Conservation (phyloP, 2,888 invertebrate species). For the Helobdella robusta region DNA sequence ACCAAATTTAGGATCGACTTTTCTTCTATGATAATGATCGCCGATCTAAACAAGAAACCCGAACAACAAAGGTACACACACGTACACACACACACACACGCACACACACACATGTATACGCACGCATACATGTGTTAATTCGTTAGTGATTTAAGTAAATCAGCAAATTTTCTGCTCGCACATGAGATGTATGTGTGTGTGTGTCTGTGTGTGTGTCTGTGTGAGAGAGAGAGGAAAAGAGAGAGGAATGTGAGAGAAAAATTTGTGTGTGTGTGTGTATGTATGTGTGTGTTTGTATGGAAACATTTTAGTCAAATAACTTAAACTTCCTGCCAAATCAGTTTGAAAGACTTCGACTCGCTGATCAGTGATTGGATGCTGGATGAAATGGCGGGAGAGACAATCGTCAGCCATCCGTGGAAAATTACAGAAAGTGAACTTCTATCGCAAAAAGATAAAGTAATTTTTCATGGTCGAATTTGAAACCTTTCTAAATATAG, state of each 20-base stretch:
- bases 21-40: conserved; percentile 79
- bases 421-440: conserved; percentile 56
- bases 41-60: conserved; percentile 80
- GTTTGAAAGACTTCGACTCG: conserved; percentile 39
- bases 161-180: background rate
- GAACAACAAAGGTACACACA: conserved; percentile 54
- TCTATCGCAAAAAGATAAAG: conserved; percentile 68
- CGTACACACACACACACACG: background rate
- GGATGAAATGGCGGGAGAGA: conserved; percentile 59
- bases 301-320: too few species aligned
- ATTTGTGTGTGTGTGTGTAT: too few species aligned
- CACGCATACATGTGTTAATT: background rate
- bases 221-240: too few species aligned
- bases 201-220: too few species aligned
- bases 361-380: conserved; percentile 41
- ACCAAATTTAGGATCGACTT: conserved; percentile 95
- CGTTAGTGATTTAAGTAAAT: background rate
- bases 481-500: too few species aligned
- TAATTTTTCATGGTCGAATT: too few species aligned
- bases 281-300: too few species aligned
- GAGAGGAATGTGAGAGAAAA: too few species aligned
- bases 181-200: background rate
- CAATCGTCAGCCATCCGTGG: conserved; percentile 49
- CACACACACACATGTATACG: background rate
- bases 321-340: too few species aligned